Conservation (phyloP, 2,797 vertebrate species). For the Acridotheres tristis region DNA sequence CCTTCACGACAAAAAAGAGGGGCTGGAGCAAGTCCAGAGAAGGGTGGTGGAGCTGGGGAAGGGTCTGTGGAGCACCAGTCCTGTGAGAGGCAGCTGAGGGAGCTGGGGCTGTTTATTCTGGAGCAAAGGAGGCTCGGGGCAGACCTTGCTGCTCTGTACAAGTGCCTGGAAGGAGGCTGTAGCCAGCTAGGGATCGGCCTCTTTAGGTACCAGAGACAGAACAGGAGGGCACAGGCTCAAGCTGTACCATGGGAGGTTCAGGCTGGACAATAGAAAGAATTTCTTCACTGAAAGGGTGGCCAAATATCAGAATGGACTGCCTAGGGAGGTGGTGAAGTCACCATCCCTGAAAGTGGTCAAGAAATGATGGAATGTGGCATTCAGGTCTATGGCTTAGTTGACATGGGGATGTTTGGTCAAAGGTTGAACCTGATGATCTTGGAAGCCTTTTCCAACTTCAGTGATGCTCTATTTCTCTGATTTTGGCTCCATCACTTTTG, state of each 20-base stretch:
- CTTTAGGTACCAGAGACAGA: not conserved
- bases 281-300: not conserved
- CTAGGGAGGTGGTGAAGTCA: not conserved
- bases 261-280: not conserved
- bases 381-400: not conserved
- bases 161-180: not conserved
- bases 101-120: not conserved
- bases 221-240: not conserved
- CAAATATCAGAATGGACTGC: not conserved
- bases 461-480: not conserved
- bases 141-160: too few relatives aligned
- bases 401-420: not conserved
- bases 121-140: accelerated
- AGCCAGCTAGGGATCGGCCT: too few relatives aligned
- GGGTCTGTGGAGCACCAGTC: not conserved
- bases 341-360: not conserved
- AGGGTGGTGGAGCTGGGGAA: accelerated
- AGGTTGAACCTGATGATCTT: not conserved
- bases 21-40: not conserved
- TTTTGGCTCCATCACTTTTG: not conserved
- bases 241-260: not conserved
- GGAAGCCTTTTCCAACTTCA: not conserved
- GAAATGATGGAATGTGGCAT: accelerated
- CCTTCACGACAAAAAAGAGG: not conserved
- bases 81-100: not conserved